Evolutionary conservation across 2,797 vertebrate genomes (phyloP).

Genomic region (Linurgus olivaceus): DNA sequence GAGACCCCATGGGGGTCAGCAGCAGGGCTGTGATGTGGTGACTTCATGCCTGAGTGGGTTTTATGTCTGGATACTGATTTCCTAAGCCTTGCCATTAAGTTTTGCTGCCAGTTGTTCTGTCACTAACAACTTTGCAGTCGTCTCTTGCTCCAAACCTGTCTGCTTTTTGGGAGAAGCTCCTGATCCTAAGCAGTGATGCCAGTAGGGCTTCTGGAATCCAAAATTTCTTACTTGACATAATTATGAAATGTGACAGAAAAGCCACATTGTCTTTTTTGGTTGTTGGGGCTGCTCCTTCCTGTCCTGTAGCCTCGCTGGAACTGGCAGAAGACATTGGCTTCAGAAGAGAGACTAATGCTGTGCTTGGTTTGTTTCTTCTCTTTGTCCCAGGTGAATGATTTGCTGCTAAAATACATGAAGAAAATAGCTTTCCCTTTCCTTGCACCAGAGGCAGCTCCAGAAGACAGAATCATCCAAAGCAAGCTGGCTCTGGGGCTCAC

Average conservation of each 20-base stretch:
- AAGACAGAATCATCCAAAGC: conserved; percentile 25
- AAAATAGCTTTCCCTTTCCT: conserved; percentile 51
- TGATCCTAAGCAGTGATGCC: neutral
- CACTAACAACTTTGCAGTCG: fast-evolving
- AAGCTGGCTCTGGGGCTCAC: conserved; percentile 78
- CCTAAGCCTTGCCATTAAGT: neutral
- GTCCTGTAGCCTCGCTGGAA: fast-evolving
- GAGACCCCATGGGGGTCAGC: neutral
- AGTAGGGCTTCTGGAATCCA: neutral
- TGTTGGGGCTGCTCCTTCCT: neutral
- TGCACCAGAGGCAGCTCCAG: neutral
- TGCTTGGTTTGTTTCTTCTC: neutral
- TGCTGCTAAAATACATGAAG: conserved; percentile 75
- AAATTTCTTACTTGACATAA: neutral
- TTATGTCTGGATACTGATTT: neutral
- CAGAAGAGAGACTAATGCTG: neutral
- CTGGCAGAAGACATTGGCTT: neutral
- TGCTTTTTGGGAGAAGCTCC: neutral
- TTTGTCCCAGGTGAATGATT: conserved; percentile 70
- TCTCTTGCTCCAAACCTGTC: neutral
- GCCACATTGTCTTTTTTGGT: fast-evolving
- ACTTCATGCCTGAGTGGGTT: neutral
- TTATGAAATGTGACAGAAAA: neutral
- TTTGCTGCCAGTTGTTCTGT: neutral
- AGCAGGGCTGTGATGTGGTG: neutral